Base-by-base conservation (phyloP, 2,888 invertebrate species). In the Protula sp. region DNA sequence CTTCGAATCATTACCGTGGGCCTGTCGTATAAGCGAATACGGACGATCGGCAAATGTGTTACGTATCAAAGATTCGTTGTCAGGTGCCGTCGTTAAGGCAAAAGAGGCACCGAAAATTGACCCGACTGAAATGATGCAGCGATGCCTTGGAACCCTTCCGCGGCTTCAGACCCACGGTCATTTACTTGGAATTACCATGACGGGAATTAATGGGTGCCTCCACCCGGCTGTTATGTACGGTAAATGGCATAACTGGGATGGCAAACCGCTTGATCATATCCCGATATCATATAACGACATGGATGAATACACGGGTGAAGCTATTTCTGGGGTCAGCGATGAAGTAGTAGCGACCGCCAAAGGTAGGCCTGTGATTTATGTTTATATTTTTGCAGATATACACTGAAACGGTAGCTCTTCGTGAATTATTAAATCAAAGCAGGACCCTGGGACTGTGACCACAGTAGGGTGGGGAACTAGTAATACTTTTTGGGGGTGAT, bases 1-100 rank as follows among this genome's bases (percentile, higher is more conserved):
- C 27, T 61, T 70, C 28, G 74, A 72, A 55, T 67, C 72, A 2
- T 64, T 73, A 14, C 74, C 74, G 1, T 74, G 74, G 74, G 74
- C 74, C 3, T 72, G 72, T 55, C 67, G 73, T 31, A 69, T 72
- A 29, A 29, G 65, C 26, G 70, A 72, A 45, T 73, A 71, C 54
- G 72, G 68, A 22, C 63, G 59, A 31, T 57, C 62, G 22, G 73
- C 68, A 14, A 66, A 71, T 28, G 67, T 74, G 38, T 63, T 72
- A 1, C 71, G 72, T 1, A 67, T 64, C 22, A 74, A 74, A 57
- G 70, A 68, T 51, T 55, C 64, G 0, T 57, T 74, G 2, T 66
- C 66, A 1, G 66, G 67, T 4, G 67, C 71, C 9, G 29, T 72
- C 3, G 64, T 70, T 19, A 48, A 47, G 26, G 69, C 72, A 1